Conservation (phyloP, 2,113 vertebrate genomes). For the Noctilio leporinus region DNA sequence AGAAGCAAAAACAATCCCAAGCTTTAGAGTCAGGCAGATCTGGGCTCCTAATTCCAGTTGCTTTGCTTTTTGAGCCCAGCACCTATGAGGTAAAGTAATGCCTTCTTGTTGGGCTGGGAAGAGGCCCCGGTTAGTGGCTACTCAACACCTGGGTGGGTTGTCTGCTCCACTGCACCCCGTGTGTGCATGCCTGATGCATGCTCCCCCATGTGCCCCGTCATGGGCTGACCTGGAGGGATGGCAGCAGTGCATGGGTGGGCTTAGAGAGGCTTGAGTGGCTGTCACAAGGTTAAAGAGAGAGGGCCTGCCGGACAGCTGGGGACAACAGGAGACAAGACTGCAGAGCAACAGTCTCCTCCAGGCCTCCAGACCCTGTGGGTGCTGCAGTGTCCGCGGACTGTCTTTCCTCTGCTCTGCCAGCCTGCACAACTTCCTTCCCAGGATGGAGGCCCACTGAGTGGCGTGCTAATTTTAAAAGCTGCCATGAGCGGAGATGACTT, state of each 20-base stretch:
- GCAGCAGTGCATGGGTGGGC: too few species aligned
- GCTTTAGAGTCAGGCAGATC: background rate
- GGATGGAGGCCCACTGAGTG: background rate
- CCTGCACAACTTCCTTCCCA: background rate
- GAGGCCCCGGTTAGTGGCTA: background rate
- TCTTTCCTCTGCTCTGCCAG: background rate
- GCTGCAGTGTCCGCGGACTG: background rate
- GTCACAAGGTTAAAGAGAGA: background rate
- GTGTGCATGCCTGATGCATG: fast-evolving
- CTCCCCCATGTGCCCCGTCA: fast-evolving
- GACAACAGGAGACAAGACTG: background rate
- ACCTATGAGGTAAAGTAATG: background rate
- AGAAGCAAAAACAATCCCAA: background rate
- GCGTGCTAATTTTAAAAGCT: constrained; percentile 65
- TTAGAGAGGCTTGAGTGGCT: background rate
- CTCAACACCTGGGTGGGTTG: background rate
- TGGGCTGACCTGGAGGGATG: background rate
- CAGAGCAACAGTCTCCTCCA: background rate
- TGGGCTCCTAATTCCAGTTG: background rate
- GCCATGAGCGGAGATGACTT: constrained; percentile 37
- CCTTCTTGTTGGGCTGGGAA: background rate
- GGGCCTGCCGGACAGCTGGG: background rate
- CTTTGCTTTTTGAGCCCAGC: background rate
- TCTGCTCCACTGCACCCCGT: fast-evolving
- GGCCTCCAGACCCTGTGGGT: background rate